Evolutionary conservation across 2,888 invertebrate species (phyloP), one percentile per base, ranked within the genome.

Genomic region (Oxycera nigricornis): DNA sequence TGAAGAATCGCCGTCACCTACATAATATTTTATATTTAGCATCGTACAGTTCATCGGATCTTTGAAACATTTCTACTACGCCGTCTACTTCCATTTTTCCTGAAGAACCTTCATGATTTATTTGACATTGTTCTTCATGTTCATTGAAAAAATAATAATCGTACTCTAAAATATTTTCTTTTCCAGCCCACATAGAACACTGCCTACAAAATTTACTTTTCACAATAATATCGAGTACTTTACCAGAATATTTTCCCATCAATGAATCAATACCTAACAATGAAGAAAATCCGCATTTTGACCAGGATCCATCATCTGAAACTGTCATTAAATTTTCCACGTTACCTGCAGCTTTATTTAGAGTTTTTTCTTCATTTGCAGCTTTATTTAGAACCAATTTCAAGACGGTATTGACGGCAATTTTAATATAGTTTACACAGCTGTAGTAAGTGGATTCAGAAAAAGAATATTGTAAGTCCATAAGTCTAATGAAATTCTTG

Each of bases 11-110:
- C 46, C 4, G 46, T 46, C 46, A 46, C 46, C 46, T 3, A 46
- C 14, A 14, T 46, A 3, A 7, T 46, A 46, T 11, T 46, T 46
- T 35, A 46, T 46, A 46, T 11, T 46, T 46, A 46, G 46, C 46
- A 46, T 46, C 46, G 46, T 46, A 17, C 6, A 46, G 46, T 7
- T 46, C 46, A 7, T 46, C 14, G 46, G 46, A 46, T 46, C 46
- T 46, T 46, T 46, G 46, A 11, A 46, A 46, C 14, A 46, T 46
- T 46, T 46, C 46, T 46, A 46, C 46, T 46, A 46, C 46, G 14
- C 46, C 46, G 14, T 46, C 46, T 46, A 46, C 46, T 46, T 46
- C 46, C 46, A 46, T 46, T 46, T 46, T 46, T 46, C 46, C 46
- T 46, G 46, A 46, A 11, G 46, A 46, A 11, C 46, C 46, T 46